phyloP scores from a whole-genome alignment of 2,888 invertebrate genomes.

The Branchinecta sandiegonensis region DNA sequence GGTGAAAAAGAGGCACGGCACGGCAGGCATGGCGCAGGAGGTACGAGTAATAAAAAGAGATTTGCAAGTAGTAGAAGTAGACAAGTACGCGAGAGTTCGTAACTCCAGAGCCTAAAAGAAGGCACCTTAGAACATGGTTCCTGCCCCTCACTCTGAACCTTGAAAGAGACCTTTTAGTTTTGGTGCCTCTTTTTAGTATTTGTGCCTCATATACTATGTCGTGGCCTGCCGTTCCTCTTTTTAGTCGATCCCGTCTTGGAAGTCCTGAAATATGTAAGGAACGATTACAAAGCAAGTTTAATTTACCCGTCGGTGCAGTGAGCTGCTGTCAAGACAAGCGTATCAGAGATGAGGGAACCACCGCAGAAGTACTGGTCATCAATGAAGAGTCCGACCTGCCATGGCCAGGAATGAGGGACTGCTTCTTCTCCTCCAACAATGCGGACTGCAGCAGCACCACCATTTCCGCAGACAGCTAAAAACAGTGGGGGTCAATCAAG shows the following conservation, averaged over 20 bases:
- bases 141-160: no score
- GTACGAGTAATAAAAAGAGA: no score
- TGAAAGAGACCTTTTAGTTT: no score
- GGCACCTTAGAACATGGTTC: no score
- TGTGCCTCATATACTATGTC: no score
- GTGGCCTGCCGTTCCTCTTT: no score
- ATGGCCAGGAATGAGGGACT: slow-evolving; percentile 16
- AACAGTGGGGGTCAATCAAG: not conserved
- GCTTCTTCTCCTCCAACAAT: slow-evolving; percentile 21
- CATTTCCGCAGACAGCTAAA: slow-evolving; percentile 20
- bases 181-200: no score
- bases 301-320: slow-evolving; percentile 27
- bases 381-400: slow-evolving; percentile 26
- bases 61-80: no score
- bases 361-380: slow-evolving; percentile 27
- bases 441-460: not conserved
- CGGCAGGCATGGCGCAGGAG: no score
- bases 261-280: not conserved
- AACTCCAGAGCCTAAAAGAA: no score
- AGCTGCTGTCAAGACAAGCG: slow-evolving; percentile 27
- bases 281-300: not conserved
- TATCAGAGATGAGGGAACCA: slow-evolving; percentile 26
- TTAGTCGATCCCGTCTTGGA: not conserved
- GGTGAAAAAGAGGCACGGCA: no score
- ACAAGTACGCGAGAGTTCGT: no score